A percentile compares a stretch with the other conserved stretches of the same genome.
These are phyloP conservation scores for Notodonta dromedarius DNA, from an alignment of 2,888 invertebrate genomes.

Conservation along the genomic window DNA sequence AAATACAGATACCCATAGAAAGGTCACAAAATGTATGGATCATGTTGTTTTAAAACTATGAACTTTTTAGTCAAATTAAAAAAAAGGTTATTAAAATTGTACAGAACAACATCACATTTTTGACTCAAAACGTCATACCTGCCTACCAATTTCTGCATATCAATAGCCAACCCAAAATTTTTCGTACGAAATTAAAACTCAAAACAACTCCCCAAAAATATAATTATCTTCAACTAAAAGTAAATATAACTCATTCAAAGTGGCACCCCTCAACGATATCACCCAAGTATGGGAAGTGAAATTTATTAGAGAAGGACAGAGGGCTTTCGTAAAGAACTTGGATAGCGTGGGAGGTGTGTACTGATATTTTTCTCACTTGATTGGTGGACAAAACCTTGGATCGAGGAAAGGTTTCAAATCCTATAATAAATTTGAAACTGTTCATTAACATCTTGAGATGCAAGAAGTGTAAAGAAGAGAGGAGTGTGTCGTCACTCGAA, in stretches of 20 bases:
- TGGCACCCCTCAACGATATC: conserved; percentile 54
- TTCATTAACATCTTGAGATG: conserved; percentile 5
- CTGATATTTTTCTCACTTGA: conserved; percentile 8
- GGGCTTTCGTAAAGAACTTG: conserved; percentile 66
- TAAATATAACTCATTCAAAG: conserved; percentile 49
- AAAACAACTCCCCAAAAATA: background rate
- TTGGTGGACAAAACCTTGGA: conserved; percentile 10
- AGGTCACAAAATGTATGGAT: too few relatives aligned
- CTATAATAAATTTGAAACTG: conserved; percentile 9
- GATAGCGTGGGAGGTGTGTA: conserved; percentile 68
- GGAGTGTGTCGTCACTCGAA: conserved; percentile 8
- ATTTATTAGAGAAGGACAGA: conserved; percentile 66
- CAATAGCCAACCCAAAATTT: conserved; percentile 20
- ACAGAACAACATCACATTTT: too few relatives aligned
- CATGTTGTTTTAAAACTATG: too few relatives aligned
- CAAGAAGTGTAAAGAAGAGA: conserved; percentile 6
- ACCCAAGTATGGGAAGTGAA: conserved; percentile 74
- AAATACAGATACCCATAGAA: too few relatives aligned
- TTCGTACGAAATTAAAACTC: conserved; percentile 5
- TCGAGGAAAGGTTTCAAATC: conserved; percentile 1
- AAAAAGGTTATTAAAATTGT: too few relatives aligned
- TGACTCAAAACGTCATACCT: background rate
- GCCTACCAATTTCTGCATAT: background rate
- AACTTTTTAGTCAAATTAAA: too few relatives aligned
- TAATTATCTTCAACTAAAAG: conserved; percentile 4